Evolutionary conservation across 2,113 vertebrate genomes (phyloP), one percentile per base, ranked within the genome.

Genomic region (Trogon melanurus): DNA sequence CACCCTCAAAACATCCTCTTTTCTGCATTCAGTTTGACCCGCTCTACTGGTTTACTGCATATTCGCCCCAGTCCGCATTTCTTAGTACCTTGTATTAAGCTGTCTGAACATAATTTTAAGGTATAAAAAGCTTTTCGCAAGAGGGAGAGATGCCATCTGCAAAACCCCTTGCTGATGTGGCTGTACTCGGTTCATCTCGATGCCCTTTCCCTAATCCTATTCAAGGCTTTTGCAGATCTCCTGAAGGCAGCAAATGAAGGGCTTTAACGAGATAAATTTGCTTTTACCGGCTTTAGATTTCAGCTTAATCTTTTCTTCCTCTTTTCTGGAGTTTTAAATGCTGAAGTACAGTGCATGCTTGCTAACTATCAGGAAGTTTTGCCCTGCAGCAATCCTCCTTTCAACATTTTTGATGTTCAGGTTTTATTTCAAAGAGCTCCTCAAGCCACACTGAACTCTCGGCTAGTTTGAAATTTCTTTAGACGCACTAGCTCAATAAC

Each of bases 151-250:
- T 88, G 85, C 50, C 86, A 57, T 85, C 79, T 85, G 79, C 69
- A 76, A 93, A 65, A 4, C 41, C 74, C 62, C 20, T 41, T 19
- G 19, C 86, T 76, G 78, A 81, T 65, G 66, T 1, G 1, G 58
- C 79, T 75, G 51, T 45, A 30, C 56, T 89, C 80, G 5, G 36
- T 79, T 92, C 95, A 84, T 89, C 88, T 50, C 58, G 51, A 54
- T 72, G 79, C 61, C 92, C 91, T 94, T 91, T 71, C 66, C 75
- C 71, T 89, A 96, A 94, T 69, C 79, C 82, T n/a, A 16, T 72
- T 54, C 67, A 54, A 67, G 83, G 69, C 69, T 36, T 86, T 50
- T 84, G 79, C 76, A 71, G 85, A 71, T 76, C 60, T 54, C 73
- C 72, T 57, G 64, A 69, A 88, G 56, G 71, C 64, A 94, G 69